Conservation (phyloP, 2,888 invertebrate genomes). For the Drosophila multiciliata region DNA sequence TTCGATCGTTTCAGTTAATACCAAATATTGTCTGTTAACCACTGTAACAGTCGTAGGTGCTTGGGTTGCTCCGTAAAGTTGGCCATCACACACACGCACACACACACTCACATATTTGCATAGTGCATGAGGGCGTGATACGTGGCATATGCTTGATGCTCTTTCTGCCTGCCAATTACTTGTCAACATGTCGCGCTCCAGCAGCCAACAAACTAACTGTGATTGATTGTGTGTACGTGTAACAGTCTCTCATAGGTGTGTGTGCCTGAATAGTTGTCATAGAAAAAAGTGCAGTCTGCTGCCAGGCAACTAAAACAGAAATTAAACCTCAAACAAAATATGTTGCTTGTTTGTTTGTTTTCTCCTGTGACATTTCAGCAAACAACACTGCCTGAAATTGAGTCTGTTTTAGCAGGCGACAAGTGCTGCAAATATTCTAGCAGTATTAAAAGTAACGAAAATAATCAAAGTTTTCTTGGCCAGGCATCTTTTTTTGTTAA, state of each 20-base stretch:
- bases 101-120: conserved; percentile 45
- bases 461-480: conserved; percentile 60
- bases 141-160: conserved; percentile 50
- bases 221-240: conserved; percentile 65
- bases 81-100: conserved; percentile 5
- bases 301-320: conserved; percentile 21
- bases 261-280: conserved; percentile 12
- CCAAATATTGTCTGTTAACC: not conserved
- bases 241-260: not conserved
- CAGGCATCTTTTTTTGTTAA: conserved; percentile 66
- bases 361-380: conserved; percentile 17
- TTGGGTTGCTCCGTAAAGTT: not conserved
- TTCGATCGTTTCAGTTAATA: not conserved
- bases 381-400: conserved; percentile 35
- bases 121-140: conserved; percentile 46
- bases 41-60: not conserved
- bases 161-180: conserved; percentile 58
- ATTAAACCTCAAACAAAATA: not conserved
- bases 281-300: conserved; percentile 19
- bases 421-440: conserved; percentile 3
- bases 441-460: conserved; percentile 32
- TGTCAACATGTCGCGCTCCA: conserved; percentile 66
- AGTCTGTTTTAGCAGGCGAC: conserved; percentile 35
- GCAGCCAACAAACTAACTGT: conserved; percentile 47
- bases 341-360: conserved; percentile 9